Base-by-base conservation (phyloP, 2,113 vertebrate species). In the Psilopsiagon aurifrons region DNA sequence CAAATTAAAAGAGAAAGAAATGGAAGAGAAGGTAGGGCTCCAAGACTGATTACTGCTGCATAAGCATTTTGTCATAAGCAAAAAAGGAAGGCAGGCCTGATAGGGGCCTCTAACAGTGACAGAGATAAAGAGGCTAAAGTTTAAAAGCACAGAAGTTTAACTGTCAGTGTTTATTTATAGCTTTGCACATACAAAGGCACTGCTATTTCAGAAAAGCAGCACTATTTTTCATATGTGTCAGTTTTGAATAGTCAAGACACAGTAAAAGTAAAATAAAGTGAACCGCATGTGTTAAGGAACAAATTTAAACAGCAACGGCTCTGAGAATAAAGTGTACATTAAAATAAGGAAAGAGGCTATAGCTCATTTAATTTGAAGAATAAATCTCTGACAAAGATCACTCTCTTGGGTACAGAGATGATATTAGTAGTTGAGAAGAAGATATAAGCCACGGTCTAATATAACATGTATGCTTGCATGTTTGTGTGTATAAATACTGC, bases 221-320 rank as follows among this genome's bases (percentile, higher is more conserved):
- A 62, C 83, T 97, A 95, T 96, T 97, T 98, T 97, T 98, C 97
- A 97, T 96, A 69, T 67, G 78, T 96, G 94, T 98, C 96, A 97
- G 92, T 96, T 98, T 88, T 97, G 94, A 98, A 97, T 94, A 93
- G 88, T 96, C 73, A 82, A 96, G 77, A 88, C 77, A 97, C 57
- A 96, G 74, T 97, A 92, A 96, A 97, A 98, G 67, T 96, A 97
- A 98, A 98, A 96, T 97, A 98, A 97, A 98, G 95, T 94, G 94
- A 96, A 97, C 88, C 12, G 12, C 75, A 92, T 97, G 93, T 94
- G 78, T 96, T 96, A 95, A 97, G 64, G 83, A 96, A 97, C 93
- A 96, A 95, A 97, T 96, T 96, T 97, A 97, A 98, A 98, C 97
- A 97, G 77, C 92, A 96, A 92, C 95, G 93, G 92, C 89, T 97